These are phyloP conservation scores for Zaprionus nigranus DNA, from an alignment of 1,140 invertebrate genomes.

Conservation along the genomic window DNA sequence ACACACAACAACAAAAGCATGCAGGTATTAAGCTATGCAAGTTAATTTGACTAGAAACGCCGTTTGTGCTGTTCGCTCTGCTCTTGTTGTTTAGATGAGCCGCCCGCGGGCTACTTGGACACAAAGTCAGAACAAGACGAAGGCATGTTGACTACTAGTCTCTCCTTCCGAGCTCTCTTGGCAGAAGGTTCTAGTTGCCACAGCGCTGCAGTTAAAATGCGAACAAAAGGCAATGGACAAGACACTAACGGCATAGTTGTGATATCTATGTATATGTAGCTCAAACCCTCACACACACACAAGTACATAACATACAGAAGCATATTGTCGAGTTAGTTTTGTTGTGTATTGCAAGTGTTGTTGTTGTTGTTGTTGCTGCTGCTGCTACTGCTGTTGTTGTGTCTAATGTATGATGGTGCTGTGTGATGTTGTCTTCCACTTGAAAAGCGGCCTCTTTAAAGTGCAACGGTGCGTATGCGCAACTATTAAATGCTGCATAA, in stretches of 20 bases:
- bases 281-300: neutral
- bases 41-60: constrained; percentile 74
- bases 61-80: constrained; percentile 42
- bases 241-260: constrained; percentile 39
- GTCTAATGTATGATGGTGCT: constrained; percentile 40
- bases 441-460: constrained; percentile 64
- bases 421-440: constrained; percentile 63
- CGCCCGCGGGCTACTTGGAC: constrained; percentile 51
- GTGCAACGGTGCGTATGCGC: constrained; percentile 75
- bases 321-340: constrained; percentile 38
- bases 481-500: constrained; percentile 80
- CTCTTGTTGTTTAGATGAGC: constrained; percentile 48
- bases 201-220: constrained; percentile 43
- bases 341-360: constrained; percentile 38
- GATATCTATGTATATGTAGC: constrained; percentile 19
- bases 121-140: constrained; percentile 50
- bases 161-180: neutral
- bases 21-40: constrained; percentile 73
- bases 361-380: constrained; percentile 20
- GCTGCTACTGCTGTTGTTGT: constrained; percentile 17
- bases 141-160: constrained; percentile 37
- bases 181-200: neutral
- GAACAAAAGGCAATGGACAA: constrained; percentile 52
- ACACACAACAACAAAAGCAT: constrained; percentile 52
- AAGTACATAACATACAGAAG: constrained; percentile 28